Percentiles rank a stretch among this genome's conserved stretches.
phyloP scores from a whole-genome alignment of 2,113 vertebrate species.

The Salvelinus alpinus region DNA sequence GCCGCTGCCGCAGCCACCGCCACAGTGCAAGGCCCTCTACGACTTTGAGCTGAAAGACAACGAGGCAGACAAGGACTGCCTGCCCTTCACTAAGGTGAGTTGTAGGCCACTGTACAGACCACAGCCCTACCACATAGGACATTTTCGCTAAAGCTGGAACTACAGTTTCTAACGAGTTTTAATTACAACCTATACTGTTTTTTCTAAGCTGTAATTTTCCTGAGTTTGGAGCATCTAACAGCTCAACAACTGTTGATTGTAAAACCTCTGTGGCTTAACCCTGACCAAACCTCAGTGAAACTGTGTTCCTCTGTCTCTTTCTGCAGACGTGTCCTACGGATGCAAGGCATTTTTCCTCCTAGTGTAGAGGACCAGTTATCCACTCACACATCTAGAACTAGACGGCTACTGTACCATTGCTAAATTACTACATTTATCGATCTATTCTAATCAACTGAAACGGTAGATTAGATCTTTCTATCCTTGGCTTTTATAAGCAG shows the following conservation, averaged over 20 bases:
- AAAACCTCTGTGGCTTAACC: neutral
- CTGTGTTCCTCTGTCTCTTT: neutral
- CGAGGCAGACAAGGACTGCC: conserved; percentile 98
- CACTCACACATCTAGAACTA: neutral
- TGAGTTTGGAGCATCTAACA: neutral
- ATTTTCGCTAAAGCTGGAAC: too few species aligned
- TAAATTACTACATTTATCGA: neutral
- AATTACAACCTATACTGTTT: too few species aligned
- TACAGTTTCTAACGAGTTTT: too few species aligned
- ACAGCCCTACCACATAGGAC: too few species aligned
- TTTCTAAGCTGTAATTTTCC: too few species aligned
- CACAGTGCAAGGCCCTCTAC: conserved; percentile 98
- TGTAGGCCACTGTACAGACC: too few species aligned
- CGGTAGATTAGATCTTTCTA: conserved; percentile 13
- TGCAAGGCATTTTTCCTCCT: too few species aligned
- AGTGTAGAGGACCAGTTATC: neutral
- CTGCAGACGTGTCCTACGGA: too few species aligned
- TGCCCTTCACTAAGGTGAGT: conserved; percentile 93
- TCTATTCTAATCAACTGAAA: neutral
- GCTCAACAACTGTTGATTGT: neutral
- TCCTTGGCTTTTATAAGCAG: conserved; percentile 19
- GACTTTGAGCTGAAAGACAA: conserved; percentile 99
- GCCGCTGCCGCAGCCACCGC: conserved; percentile 94
- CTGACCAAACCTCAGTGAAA: neutral
- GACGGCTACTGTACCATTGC: conserved; percentile 7